phyloP scores from a whole-genome alignment of 1,140 invertebrate species.

The Hydropsyche tenuis region DNA sequence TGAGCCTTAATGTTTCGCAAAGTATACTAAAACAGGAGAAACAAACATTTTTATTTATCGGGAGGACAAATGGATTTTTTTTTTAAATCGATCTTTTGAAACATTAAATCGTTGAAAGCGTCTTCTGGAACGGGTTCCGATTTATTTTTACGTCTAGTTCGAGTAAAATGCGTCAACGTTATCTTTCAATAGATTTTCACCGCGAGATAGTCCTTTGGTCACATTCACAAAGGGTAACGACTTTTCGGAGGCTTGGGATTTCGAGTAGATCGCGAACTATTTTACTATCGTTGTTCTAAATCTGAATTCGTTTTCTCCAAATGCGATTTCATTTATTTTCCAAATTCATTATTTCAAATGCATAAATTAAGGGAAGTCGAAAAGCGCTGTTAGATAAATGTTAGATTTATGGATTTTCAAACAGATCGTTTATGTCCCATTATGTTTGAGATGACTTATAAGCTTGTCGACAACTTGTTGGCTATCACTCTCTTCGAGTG shows the following conservation, averaged over 20 bases:
- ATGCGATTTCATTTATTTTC: too few relatives aligned
- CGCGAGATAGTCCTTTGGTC: slow-evolving; percentile 13
- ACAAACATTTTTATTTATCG: too few relatives aligned
- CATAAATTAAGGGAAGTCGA: too few relatives aligned
- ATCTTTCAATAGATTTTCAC: slow-evolving; percentile 12
- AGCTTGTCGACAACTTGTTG: slow-evolving; percentile 10
- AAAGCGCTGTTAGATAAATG: too few relatives aligned
- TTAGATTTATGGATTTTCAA: background rate
- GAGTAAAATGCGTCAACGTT: slow-evolving; percentile 3
- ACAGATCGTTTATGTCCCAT: background rate
- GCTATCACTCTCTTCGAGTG: slow-evolving; percentile 13
- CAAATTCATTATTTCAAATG: too few relatives aligned
- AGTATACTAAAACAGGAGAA: background rate
- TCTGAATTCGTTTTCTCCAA: background rate
- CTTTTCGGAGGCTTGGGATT: background rate
- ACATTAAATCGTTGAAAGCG: background rate
- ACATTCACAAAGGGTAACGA: slow-evolving; percentile 10
- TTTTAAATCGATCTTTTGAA: background rate
- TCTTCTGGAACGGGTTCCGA: background rate
- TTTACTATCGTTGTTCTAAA: slow-evolving; percentile 13
- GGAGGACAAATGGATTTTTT: too few relatives aligned
- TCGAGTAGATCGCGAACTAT: background rate
- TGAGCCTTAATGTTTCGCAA: slow-evolving; percentile 13
- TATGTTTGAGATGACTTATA: background rate
- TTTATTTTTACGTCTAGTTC: background rate